Evolutionary conservation across 2,113 vertebrate genomes (phyloP).

Genomic region (Solea senegalensis): DNA sequence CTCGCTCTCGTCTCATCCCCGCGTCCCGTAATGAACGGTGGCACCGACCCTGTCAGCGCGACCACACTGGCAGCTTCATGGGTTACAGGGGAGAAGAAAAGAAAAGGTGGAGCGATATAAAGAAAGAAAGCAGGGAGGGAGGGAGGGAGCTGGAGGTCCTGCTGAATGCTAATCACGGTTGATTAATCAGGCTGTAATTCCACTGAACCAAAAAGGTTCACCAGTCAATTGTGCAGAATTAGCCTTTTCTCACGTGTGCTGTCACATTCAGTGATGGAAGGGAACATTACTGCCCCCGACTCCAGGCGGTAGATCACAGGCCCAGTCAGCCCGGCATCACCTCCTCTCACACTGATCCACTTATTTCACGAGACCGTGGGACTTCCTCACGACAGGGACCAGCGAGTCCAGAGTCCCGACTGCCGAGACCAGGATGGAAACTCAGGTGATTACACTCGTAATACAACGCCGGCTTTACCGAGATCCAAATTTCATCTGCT

Average conservation of each 20-base stretch:
- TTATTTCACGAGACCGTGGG: background rate
- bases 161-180: conserved; percentile 87
- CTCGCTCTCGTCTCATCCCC: conserved; percentile 83
- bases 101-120: conserved; percentile 1
- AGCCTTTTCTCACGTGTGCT: conserved; percentile 82
- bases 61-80: conserved; percentile 86
- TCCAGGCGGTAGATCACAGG: conserved; percentile 50
- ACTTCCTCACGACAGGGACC: background rate
- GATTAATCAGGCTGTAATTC: conserved; percentile 90
- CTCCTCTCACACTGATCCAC: conserved; percentile 12
- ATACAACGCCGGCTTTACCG: too few species aligned
- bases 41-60: conserved; percentile 86
- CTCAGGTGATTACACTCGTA: too few species aligned
- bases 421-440: too few species aligned
- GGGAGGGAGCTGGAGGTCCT: conserved; percentile 61
- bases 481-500: too few species aligned
- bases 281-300: conserved; percentile 45
- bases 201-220: conserved; percentile 89
- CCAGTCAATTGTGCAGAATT: conserved; percentile 88
- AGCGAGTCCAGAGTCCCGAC: background rate
- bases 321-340: conserved; percentile 14
- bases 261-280: conserved; percentile 77
- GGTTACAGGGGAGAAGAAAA: conserved; percentile 68
- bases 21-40: conserved; percentile 87
- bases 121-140: too few species aligned